Evolutionary conservation across 2,113 vertebrate genomes (phyloP).

Genomic region (Protomyctophum bolini): DNA sequence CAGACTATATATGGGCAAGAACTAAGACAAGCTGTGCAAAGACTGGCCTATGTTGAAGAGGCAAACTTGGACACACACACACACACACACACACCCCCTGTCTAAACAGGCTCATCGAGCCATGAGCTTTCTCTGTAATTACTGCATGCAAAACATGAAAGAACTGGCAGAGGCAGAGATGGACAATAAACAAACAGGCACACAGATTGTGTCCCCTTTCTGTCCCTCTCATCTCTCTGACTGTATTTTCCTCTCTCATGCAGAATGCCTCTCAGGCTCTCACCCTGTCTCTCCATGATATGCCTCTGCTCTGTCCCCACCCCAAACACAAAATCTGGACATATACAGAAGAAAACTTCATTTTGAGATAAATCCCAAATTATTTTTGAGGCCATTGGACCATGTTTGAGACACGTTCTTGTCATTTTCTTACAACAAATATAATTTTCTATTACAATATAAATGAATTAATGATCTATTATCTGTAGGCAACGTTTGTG

Average conservation of each 20-base stretch:
- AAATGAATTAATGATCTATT: no score
- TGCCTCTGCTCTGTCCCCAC: not conserved
- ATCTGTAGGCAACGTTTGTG: no score
- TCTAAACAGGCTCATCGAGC: constrained; percentile 52
- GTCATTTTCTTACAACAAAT: no score
- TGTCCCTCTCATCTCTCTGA: no score
- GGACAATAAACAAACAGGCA: constrained; percentile 29
- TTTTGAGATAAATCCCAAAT: no score
- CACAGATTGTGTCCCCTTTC: not conserved
- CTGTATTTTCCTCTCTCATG: not conserved
- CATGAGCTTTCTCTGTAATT: constrained; percentile 52
- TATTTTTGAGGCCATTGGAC: no score
- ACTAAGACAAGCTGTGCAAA: not conserved
- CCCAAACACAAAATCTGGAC: no score
- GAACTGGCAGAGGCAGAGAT: constrained; percentile 18
- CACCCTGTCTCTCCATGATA: not conserved
- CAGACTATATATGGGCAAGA: not conserved
- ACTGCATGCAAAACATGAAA: constrained; percentile 52
- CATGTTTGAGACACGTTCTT: no score
- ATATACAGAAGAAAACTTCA: no score
- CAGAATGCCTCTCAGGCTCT: not conserved
- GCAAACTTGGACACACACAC: not conserved
- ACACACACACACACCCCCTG: constrained; percentile 7
- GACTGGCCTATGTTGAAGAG: no score
- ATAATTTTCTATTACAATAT: no score